Evolutionary conservation across 2,113 vertebrate genomes (phyloP).

Genomic region (Lipotes vexillifer): DNA sequence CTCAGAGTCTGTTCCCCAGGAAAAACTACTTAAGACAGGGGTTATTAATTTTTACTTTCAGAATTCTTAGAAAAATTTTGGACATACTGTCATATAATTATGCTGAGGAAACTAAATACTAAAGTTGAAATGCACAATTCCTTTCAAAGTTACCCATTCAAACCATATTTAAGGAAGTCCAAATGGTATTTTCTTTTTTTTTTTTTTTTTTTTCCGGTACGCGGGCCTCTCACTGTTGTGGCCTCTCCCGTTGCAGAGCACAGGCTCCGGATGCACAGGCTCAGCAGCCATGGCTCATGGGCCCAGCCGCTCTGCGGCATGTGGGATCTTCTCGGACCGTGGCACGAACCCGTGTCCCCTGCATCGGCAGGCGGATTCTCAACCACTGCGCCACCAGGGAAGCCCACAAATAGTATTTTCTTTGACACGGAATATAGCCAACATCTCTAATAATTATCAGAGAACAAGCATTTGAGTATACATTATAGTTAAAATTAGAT

Average conservation of each 20-base stretch:
- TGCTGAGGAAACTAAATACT: background rate
- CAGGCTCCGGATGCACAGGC: no score
- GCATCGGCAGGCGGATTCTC: no score
- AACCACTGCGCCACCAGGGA: no score
- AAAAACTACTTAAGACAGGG: background rate
- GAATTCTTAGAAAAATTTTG: conserved; percentile 11
- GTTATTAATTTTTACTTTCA: conserved; percentile 31
- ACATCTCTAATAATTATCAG: background rate
- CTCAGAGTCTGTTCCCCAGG: background rate
- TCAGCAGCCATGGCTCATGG: no score
- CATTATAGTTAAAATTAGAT: background rate
- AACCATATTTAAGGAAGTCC: background rate
- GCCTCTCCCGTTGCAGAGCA: no score
- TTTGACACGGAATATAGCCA: background rate
- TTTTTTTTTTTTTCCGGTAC: no score
- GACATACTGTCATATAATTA: background rate
- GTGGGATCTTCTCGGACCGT: no score
- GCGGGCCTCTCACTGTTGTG: no score
- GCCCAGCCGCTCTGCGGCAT: no score
- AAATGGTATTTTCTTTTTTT: background rate
- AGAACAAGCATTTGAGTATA: background rate
- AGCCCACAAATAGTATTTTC: no score
- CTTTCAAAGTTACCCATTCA: background rate
- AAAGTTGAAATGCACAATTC: background rate
- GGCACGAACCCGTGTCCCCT: no score